These are phyloP conservation scores for Aethes cnicana DNA, from an alignment of 2,888 invertebrate genomes.

Conservation along the genomic window DNA sequence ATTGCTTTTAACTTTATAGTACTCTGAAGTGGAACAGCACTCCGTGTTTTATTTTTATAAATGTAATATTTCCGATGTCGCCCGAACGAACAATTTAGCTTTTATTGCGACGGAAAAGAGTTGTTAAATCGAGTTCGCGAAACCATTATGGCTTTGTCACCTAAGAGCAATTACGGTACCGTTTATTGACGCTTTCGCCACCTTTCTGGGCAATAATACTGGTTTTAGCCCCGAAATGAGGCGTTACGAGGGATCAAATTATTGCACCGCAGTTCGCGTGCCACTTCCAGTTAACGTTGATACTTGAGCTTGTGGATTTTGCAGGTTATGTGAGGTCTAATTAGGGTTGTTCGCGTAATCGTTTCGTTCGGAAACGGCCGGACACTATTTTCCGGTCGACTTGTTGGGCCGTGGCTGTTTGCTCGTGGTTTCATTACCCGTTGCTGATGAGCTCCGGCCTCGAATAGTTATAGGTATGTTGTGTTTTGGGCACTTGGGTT, in stretches of 20 bases:
- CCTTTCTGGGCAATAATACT: conserved; percentile 17
- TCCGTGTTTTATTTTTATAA: conserved; percentile 20
- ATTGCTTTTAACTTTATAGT: conserved; percentile 59
- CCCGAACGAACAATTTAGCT: conserved; percentile 1
- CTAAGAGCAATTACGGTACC: conserved; percentile 17
- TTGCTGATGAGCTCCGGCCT: conserved; percentile 14
- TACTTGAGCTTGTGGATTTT: background rate
- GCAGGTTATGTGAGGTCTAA: conserved; percentile 3
- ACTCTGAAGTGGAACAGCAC: conserved; percentile 23
- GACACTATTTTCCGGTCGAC: conserved; percentile 29
- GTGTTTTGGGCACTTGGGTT: conserved; percentile 5
- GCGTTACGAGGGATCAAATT: conserved; percentile 15
- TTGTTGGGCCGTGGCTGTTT: conserved; percentile 20
- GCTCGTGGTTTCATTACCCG: conserved; percentile 20
- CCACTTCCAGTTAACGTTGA: conserved; percentile 8
- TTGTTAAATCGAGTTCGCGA: conserved; percentile 15
- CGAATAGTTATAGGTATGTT: background rate
- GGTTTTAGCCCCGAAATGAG: conserved; percentile 23
- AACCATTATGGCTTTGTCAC: conserved; percentile 5
- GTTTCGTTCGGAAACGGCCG: conserved; percentile 16
- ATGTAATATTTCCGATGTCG: conserved; percentile 9
- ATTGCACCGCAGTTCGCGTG: conserved; percentile 14
- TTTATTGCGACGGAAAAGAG: conserved; percentile 8
- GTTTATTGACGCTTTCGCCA: conserved; percentile 25
- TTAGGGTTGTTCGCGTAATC: conserved; percentile 10